Conservation (phyloP, 2,113 vertebrate species). For the Numenius arquata region DNA sequence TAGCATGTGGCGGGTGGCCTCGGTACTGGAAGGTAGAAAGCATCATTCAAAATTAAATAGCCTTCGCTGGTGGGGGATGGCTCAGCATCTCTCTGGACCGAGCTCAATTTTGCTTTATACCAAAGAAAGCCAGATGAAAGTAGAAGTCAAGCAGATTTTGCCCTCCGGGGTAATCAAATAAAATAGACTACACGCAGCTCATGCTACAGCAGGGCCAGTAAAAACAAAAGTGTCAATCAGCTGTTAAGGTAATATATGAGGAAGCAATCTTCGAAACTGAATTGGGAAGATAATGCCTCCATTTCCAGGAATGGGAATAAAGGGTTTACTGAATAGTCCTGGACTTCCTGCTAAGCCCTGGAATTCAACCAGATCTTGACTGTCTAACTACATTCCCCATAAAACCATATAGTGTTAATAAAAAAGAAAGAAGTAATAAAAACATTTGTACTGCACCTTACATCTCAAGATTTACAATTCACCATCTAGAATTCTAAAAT, state of each 20-base stretch:
- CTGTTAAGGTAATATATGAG: neutral
- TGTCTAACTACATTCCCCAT: neutral
- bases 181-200: neutral
- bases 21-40: neutral
- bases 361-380: neutral
- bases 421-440: neutral
- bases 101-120: neutral
- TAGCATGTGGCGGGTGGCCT: neutral
- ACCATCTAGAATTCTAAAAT: neutral
- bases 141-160: neutral
- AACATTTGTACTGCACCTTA: neutral
- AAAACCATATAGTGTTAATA: neutral
- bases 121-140: neutral
- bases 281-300: neutral
- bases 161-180: neutral
- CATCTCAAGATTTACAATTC: neutral
- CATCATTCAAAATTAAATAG: neutral
- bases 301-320: neutral
- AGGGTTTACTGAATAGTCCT: neutral
- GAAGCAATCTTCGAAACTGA: neutral
- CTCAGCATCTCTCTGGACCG: neutral
- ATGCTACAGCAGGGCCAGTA: neutral
- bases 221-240: neutral
- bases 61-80: neutral
- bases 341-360: neutral